A percentile compares a stretch with the other conserved stretches of the same genome.
Conservation (phyloP, 1,140 invertebrate species). For the Drosophila albomicans region DNA sequence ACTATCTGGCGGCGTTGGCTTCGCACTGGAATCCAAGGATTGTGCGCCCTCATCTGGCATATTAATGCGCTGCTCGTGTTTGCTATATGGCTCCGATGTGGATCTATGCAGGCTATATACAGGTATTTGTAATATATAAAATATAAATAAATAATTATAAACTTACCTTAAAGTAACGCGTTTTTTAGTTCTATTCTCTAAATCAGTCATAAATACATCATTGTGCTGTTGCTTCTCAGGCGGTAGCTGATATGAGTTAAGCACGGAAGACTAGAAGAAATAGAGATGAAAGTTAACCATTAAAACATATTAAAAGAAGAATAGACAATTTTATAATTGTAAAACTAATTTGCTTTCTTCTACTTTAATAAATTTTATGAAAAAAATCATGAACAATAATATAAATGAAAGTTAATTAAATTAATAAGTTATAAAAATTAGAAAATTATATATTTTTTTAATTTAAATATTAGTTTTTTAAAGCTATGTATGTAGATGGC, state of each 20-base stretch:
- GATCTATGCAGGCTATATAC: constrained; percentile 72
- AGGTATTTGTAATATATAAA: neutral
- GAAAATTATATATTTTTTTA: too few species aligned
- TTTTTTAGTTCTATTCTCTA: constrained; percentile 93
- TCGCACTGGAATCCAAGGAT: constrained; percentile 68
- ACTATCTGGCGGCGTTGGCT: constrained; percentile 78
- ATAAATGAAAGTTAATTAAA: too few species aligned
- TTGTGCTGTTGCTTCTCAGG: constrained; percentile 79
- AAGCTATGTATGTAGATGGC: too few species aligned
- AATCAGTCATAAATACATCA: constrained; percentile 90
- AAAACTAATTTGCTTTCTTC: too few species aligned
- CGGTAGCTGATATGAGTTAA: constrained; percentile 87
- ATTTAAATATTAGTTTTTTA: too few species aligned
- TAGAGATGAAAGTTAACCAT: constrained; percentile 60
- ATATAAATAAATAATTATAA: rapidly evolving
- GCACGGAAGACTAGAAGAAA: constrained; percentile 88
- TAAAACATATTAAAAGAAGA: neutral
- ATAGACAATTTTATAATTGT: too few species aligned
- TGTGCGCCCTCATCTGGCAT: constrained; percentile 76
- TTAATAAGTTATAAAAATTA: too few species aligned
- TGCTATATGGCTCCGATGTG: constrained; percentile 79
- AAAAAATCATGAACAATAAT: too few species aligned
- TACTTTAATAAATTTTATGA: too few species aligned
- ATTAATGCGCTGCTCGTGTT: constrained; percentile 74
- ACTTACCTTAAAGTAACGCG: constrained; percentile 91